Evolutionary conservation across 1,140 invertebrate species (phyloP), one percentile per base, ranked within the genome.

Genomic region (Magallana angulata): DNA sequence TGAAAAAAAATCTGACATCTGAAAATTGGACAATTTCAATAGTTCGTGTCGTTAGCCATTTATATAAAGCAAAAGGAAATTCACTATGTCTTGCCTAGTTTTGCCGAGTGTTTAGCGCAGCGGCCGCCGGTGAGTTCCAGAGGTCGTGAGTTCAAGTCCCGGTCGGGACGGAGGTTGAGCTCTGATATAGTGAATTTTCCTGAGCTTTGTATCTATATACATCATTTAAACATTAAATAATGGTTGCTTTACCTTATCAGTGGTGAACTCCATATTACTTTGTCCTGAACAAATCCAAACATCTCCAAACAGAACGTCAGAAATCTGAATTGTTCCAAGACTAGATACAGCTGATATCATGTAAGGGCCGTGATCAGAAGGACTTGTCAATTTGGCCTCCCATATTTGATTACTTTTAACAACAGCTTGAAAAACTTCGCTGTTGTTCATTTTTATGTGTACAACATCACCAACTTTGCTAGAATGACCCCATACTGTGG

Each of bases 281-380:
- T 94, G 94, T 68, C 94, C 94, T 76, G 92, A 92, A 86, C 94
- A 94, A 14, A 94, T 7, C 93, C 92, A 93, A 8, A 93, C 92
- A 86, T 93, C 93, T 12, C 93, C 93, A 89, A 94, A 94, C 14
- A 93, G 76, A 57, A 94, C 93, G 87, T 93, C 90, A n/a, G 86
- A 30, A 9, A 94, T 18, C 9, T 64, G 86, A 7, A 92, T 57
- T 7, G 64, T 87, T 24, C 85, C 90, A 30, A 87, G 71, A 36
- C 83, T 85, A 4, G 91, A 92, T 12, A 62, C 18, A 2, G 87
- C 90, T 5, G 57, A 80, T 9, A 90, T 87, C 5, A 36, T 82
- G n/a, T 83, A 89, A 7, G 91, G 88, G 24, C 90, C 90, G 8
- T 83, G 62, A 16, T 62, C 30, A 6, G 85, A 60, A 12, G 84